Conservation (phyloP, 2,797 vertebrate genomes). For the Poeciliopsis paucimaculata region DNA sequence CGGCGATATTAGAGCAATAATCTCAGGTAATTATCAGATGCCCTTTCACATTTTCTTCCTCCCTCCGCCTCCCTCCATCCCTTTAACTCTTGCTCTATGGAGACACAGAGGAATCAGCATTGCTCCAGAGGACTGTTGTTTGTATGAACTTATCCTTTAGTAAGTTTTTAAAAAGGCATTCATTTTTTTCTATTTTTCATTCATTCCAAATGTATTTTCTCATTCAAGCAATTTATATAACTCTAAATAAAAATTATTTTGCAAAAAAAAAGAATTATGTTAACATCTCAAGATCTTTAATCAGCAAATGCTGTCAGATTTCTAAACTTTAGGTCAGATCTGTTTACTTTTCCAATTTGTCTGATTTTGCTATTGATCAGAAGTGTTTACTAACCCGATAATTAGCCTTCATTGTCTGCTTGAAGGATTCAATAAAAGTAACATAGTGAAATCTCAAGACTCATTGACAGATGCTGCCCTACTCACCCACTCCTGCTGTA, state of each 20-base stretch:
- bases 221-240: neutral
- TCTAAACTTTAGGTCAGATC: neutral
- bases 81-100: conserved; percentile 18
- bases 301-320: neutral
- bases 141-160: neutral
- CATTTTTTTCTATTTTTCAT: neutral
- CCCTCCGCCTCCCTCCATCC: conserved; percentile 4
- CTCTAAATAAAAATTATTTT: neutral
- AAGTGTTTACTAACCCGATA: neutral
- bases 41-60: conserved; percentile 75
- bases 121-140: conserved; percentile 10
- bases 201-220: neutral
- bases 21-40: conserved; percentile 99
- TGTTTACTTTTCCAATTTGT: neutral
- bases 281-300: neutral
- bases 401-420: neutral
- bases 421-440: neutral
- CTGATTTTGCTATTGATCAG: neutral
- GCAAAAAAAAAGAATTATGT: neutral
- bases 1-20: conserved; percentile 99
- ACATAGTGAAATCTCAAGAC: neutral
- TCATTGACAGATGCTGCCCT: conserved; percentile 40
- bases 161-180: neutral
- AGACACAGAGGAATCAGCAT: conserved; percentile 39
- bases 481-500: conserved; percentile 95